A percentile compares a stretch with the other conserved stretches of the same genome.
Conservation (phyloP, 2,888 invertebrate species). For the Drosophila stalkeri region DNA sequence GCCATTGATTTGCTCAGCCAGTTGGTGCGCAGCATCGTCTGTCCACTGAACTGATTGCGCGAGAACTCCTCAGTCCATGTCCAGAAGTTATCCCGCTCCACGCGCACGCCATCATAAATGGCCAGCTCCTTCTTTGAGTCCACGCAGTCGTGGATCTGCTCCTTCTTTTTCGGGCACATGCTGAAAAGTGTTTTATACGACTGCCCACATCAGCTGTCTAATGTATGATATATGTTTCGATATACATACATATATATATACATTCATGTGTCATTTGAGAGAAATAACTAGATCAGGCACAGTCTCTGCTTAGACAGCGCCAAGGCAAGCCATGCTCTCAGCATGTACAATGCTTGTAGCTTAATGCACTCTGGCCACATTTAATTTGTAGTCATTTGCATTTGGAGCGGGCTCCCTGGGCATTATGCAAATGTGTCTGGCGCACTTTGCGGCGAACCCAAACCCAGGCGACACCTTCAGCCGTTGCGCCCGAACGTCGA, state of each 20-base stretch:
- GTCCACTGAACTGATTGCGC: conserved; percentile 11
- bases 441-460: conserved; percentile 76
- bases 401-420: conserved; percentile 41
- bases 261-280: background rate
- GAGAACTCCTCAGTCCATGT: background rate
- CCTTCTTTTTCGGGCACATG: conserved; percentile 11
- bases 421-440: conserved; percentile 80
- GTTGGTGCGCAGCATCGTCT: background rate
- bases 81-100: conserved; percentile 48
- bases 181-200: conserved; percentile 5
- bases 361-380: conserved; percentile 63
- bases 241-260: background rate
- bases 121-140: background rate
- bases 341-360: conserved; percentile 16
- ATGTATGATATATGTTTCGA: background rate
- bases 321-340: too few species aligned
- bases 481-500: too few species aligned
- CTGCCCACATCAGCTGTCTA: background rate
- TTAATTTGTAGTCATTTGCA: conserved; percentile 82
- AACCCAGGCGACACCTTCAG: conserved; percentile 32
- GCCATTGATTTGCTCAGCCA: conserved; percentile 36
- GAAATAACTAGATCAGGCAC: background rate
- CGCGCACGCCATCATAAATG: conserved; percentile 27
- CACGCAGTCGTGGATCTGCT: conserved; percentile 25
- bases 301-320: too few species aligned